Base-by-base conservation (phyloP, 1,140 invertebrate species). In the Drosophila yakuba region DNA sequence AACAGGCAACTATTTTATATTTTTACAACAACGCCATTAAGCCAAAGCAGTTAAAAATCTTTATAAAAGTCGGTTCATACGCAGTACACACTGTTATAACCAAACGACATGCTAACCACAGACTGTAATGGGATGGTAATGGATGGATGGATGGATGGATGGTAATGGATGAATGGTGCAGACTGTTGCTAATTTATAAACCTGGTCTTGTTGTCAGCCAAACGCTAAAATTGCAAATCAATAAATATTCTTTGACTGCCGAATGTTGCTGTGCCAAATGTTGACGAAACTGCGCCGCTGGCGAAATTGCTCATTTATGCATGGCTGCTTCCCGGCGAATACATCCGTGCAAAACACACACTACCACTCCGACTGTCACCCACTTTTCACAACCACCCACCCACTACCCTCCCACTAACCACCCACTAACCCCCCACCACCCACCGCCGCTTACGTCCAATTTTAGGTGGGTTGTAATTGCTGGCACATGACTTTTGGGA, bases 231-330 rank as follows among this genome's bases (percentile, higher is more conserved):
- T 86, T 66, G 67, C 83, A 86, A 88, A 86, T 86, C 83, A 86
- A 86, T 86, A 86, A 86, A 86, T 86, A 86, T 86, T 75, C 68
- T 67, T 83, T 74, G 59, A 28, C 25, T 41, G 39, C 56, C 32
- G 32, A 32, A 32, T 57, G 54, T 48, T 15, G 62, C 39, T 83
- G 28, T 62, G 58, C 61, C 72, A 89, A 88, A 88, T 88, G 84
- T 88, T 88, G 83, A 88, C 80, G 84, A 81, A 86, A 85, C 52
- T 59, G 78, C 57, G 82, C 82, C 68, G 68, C 78, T 44, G 68
- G 82, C 78, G 38, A 74, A 85, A 81, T 89, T 82, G 84, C 80
- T 88, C 83, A 88, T 88, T 89, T 88, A 88, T 88, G 83, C 83
- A 83, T 89, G 83, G 61, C 73, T 88, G 84, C 83, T 67, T 55